Conservation (phyloP, 2,113 vertebrate species). For the Tenebrosternarchus preto region DNA sequence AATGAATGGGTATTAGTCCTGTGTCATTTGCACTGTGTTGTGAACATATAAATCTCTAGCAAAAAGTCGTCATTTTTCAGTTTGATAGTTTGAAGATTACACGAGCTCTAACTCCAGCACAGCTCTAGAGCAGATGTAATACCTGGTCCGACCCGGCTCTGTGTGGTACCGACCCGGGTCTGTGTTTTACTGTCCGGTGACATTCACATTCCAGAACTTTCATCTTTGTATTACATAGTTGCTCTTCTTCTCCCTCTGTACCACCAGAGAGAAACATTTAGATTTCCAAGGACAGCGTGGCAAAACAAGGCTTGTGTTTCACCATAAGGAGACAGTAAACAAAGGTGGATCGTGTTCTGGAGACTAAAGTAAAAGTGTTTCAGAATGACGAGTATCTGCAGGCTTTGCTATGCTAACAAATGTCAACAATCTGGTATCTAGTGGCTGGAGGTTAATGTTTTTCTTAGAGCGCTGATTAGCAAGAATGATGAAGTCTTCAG, state of each 20-base stretch:
- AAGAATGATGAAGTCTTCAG: not conserved
- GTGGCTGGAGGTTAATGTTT: not conserved
- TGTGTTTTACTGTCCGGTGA: no score
- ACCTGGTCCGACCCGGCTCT: no score
- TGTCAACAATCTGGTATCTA: not conserved
- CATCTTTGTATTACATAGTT: slow-evolving; percentile 23
- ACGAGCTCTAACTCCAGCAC: no score
- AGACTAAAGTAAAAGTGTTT: not conserved
- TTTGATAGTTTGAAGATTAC: not conserved
- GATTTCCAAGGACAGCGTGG: slow-evolving; percentile 38
- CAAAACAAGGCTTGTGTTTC: slow-evolving; percentile 42
- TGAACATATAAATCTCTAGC: not conserved
- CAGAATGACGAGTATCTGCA: not conserved
- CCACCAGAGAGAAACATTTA: slow-evolving; percentile 19
- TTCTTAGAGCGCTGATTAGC: not conserved
- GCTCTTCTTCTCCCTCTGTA: slow-evolving; percentile 19
- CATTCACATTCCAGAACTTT: slow-evolving; percentile 18
- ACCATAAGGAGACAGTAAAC: slow-evolving; percentile 31
- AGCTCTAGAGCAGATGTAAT: no score
- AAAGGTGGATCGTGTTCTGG: slow-evolving; percentile 10
- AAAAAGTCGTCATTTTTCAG: not conserved
- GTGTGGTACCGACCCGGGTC: no score
- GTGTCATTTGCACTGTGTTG: no score
- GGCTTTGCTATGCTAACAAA: not conserved
- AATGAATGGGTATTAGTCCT: no score